Base-by-base conservation (phyloP, 2,113 vertebrate species). In the Pomatorhinus ruficollis region DNA sequence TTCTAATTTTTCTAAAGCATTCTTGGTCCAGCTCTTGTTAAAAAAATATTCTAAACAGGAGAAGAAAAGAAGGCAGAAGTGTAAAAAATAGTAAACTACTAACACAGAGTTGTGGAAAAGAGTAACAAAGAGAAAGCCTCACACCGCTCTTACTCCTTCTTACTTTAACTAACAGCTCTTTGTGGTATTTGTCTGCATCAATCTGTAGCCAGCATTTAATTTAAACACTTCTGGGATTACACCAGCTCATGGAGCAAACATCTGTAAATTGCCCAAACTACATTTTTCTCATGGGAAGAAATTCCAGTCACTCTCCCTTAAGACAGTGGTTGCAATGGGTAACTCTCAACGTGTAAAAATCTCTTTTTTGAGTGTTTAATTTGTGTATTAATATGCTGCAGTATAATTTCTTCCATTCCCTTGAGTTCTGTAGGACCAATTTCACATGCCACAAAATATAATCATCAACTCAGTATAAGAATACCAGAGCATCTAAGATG, bases 101-200 rank as follows among this genome's bases (percentile, higher is more conserved):
- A 75, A 59, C 27, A 15, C 15, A 75, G 37, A 60, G 24, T 44
- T 85, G 10, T 88, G 70, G 30, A 68, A 85, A 75, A 74, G 10
- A 52, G 12, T 68, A 35, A 30, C 10, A 35, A 20, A 45, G 21
- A 64, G 44, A 54, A 88, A 85, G 28, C 10, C 18, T 11, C 12
- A 60, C 8, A 10, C 13, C 0, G 0, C 15, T 71, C 17, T 54
- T 66, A 17, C 13, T 61, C 15, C 12, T 21, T 7, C 2, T 10
- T 35, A 2, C 13, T 72, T 72, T 60, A 65, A 33, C 13, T 65
- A 53, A 66, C 28, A 35, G 11, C 15, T 61, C 15, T 30, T 72
- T 42, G 10, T 84, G 15, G 21, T 57, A 64, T 72, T 77, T 63
- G 11, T 28, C 39, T 90, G 21, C 35, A 23, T 35, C 47, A 47